A percentile compares a stretch with the other conserved stretches of the same genome.
phyloP scores from a whole-genome alignment of 2,888 invertebrate genomes.

The Morpho achilles region DNA sequence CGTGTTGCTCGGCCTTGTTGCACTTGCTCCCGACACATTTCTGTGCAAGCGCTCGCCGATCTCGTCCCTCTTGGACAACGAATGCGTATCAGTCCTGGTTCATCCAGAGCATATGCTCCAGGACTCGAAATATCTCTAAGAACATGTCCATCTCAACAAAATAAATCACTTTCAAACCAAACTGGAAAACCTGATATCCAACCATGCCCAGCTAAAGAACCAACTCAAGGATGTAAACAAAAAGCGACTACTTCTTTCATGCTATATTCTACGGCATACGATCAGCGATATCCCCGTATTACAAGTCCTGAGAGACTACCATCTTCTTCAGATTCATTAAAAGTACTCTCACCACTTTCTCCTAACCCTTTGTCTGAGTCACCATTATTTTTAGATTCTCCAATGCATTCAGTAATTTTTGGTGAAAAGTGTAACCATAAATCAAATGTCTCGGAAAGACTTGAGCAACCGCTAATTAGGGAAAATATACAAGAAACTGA shows the following conservation, averaged over 20 bases:
- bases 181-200: slow-evolving; percentile 16
- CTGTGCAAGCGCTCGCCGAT: slow-evolving; percentile 45
- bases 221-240: slow-evolving; percentile 36
- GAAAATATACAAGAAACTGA: slow-evolving; percentile 20
- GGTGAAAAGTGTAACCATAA: slow-evolving; percentile 1
- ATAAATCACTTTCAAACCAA: slow-evolving; percentile 14
- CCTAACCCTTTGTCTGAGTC: neutral
- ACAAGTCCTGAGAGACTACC: slow-evolving; percentile 21
- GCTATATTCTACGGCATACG: slow-evolving; percentile 38
- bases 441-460: neutral
- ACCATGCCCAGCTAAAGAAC: slow-evolving; percentile 40
- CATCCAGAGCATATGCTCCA: slow-evolving; percentile 37
- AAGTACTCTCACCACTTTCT: neutral
- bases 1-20: slow-evolving; percentile 55
- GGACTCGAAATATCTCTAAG: slow-evolving; percentile 46
- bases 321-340: slow-evolving; percentile 13
- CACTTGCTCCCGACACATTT: slow-evolving; percentile 55
- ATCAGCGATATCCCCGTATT: slow-evolving; percentile 17
- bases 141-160: slow-evolving; percentile 40
- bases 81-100: slow-evolving; percentile 34
- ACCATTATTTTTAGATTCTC: neutral
- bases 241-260: slow-evolving; percentile 41
- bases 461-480: slow-evolving; percentile 1
- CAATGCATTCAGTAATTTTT: neutral
- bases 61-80: slow-evolving; percentile 35